Conservation (phyloP, 2,797 vertebrate species). For the Scarus forsteni region DNA sequence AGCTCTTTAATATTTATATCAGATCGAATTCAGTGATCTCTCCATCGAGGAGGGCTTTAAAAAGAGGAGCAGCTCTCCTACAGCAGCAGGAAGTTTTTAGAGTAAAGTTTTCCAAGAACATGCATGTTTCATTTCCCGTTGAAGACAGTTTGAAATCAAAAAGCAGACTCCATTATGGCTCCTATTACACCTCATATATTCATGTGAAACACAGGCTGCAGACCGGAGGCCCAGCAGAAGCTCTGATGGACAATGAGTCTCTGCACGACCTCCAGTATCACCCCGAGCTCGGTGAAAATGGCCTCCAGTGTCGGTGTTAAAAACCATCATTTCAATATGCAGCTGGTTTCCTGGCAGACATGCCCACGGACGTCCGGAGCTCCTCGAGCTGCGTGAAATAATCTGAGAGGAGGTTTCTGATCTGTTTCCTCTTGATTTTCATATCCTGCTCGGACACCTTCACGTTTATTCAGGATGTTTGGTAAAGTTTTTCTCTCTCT, state of each 20-base stretch:
- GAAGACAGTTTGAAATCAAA: not conserved
- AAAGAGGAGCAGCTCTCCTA: no score
- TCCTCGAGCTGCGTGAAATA: conserved; percentile 3
- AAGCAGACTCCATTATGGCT: conserved; percentile 37
- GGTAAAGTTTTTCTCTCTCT: not conserved
- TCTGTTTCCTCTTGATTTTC: conserved; percentile 8
- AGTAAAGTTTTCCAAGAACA: not conserved
- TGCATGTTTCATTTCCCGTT: conserved; percentile 21
- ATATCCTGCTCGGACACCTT: not conserved
- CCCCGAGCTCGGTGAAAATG: conserved; percentile 49
- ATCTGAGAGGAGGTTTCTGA: not conserved
- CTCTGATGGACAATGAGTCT: conserved; percentile 51
- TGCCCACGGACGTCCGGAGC: conserved; percentile 27
- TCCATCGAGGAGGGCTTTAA: no score
- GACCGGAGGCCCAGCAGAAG: not conserved
- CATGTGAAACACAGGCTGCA: conserved; percentile 21
- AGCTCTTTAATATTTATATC: no score
- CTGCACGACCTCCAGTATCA: conserved; percentile 44
- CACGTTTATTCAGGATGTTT: no score
- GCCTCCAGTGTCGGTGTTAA: conserved; percentile 10
- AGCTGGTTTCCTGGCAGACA: conserved; percentile 10
- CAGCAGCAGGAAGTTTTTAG: conserved; percentile 1
- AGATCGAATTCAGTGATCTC: no score
- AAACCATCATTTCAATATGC: conserved; percentile 26
- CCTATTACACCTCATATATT: conserved; percentile 44